These are phyloP conservation scores for Cyclina sinensis DNA, from an alignment of 1,140 invertebrate genomes.

Conservation along the genomic window DNA sequence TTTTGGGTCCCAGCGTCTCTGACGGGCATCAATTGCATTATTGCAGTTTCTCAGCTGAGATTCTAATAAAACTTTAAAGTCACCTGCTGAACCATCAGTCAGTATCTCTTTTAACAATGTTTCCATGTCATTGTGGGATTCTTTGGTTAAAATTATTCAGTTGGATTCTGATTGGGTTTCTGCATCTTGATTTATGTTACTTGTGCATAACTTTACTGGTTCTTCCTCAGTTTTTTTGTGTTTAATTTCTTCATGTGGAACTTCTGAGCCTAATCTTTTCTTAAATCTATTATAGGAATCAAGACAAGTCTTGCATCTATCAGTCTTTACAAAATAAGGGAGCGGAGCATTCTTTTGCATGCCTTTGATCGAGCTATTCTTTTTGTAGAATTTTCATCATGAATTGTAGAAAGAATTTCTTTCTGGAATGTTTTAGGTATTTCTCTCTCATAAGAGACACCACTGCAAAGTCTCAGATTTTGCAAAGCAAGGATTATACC, in stretches of 20 bases:
- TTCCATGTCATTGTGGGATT: constrained; percentile 5
- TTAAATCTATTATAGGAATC: constrained; percentile 34
- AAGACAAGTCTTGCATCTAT: constrained; percentile 26
- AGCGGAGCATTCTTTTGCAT: constrained; percentile 5
- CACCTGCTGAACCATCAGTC: not conserved
- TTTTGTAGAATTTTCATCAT: constrained; percentile 13
- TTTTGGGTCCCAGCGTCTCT: constrained; percentile 50
- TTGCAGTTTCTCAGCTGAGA: constrained; percentile 51
- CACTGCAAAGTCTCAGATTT: constrained; percentile 52
- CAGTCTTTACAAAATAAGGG: constrained; percentile 18
- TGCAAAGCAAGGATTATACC: constrained; percentile 26
- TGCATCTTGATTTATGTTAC: not conserved
- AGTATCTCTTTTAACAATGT: not conserved
- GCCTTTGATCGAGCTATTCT: not conserved
- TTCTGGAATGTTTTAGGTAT: constrained; percentile 20
- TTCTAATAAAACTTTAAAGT: constrained; percentile 51
- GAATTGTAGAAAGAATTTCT: not conserved
- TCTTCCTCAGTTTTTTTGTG: not conserved
- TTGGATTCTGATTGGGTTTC: not conserved
- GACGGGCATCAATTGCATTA: constrained; percentile 7
- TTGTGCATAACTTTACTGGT: not conserved
- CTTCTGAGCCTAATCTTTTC: not conserved
- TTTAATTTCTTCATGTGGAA: too few relatives aligned
- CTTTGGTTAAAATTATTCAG: not conserved
- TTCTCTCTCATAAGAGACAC: too few relatives aligned